Evolutionary conservation across 2,797 vertebrate genomes (phyloP), one percentile per base, ranked within the genome.

Genomic region (Phylloscopus collybita): DNA sequence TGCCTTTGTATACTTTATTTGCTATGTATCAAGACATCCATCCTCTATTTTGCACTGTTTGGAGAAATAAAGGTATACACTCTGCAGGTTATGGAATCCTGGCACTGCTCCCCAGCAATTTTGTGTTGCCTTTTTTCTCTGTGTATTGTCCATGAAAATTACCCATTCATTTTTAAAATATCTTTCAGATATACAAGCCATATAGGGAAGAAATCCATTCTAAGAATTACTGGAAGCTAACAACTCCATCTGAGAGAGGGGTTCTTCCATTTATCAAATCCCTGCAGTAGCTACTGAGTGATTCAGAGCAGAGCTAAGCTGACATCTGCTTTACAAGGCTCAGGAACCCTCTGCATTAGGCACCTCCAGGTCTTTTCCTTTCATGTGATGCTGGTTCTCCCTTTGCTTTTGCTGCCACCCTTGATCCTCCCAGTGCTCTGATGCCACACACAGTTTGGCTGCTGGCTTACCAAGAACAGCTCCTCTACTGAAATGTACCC

Each of bases 391-490:
- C 42, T 29, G 59, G 67, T 40, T 83, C 88, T 91, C 73, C 71
- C 34, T 84, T 32, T 81, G 82, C 69, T 90, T 85, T 91, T 88
- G 71, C 82, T 83, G 71, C 62, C 80, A 57, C 42, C 73, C 76
- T 82, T 92, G 73, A 94, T 87, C 74, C 90, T 88, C 42, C 64
- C 94, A 27, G 78, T 32, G 57, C 80, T 94, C 81, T 67, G 72
- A 64, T 80, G 86, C 65, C 81, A 75, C 34, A 20, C 69, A 53
- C 34, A 47, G 3, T 82, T 69, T 92, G 87, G 85, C 82, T 97
- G 81, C 83, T 90, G 92, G 27, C 73, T 93, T 21, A 88, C 44
- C 87, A 70, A 44, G 89, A 86, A 21, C 53, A 62, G 57, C 66
- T 85, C 71, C 61, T 80, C 51, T 21, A 30, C 80, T 56, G 73